Conservation (phyloP, 37 sponge, comb jelly and placozoan genomes). For the Spongia lamella region DNA sequence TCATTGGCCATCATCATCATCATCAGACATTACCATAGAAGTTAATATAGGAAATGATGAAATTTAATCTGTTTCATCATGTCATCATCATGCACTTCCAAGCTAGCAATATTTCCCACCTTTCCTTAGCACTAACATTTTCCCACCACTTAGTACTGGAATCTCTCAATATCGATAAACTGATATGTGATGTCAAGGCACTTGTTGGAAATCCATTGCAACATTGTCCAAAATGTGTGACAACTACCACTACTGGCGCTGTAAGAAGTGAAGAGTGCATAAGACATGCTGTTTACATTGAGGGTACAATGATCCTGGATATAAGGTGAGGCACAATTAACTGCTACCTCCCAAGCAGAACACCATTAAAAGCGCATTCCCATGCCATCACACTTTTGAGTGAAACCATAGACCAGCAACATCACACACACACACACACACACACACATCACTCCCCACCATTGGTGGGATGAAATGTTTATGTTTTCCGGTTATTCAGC, state of each 20-base stretch:
- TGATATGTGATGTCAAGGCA: slow-evolving; percentile 7
- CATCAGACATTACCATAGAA: too few relatives aligned
- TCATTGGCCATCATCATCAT: too few relatives aligned
- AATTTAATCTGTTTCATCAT: too few relatives aligned
- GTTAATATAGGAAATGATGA: too few relatives aligned
- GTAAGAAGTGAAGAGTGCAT: too few relatives aligned
- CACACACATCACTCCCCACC: background rate
- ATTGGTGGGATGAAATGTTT: background rate
- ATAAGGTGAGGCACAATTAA: slow-evolving; percentile 27
- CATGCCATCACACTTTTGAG: background rate
- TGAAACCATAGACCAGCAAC: background rate
- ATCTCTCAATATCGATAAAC: slow-evolving; percentile 15
- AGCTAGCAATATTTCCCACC: too few relatives aligned
- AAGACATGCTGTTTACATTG: slow-evolving; percentile 34
- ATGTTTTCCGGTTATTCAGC: background rate
- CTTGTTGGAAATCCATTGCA: background rate
- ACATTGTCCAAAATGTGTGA: slow-evolving; percentile 1
- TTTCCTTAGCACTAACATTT: too few relatives aligned
- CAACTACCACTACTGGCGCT: background rate
- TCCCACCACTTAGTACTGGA: slow-evolving; percentile 18
- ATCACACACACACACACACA: slow-evolving; percentile 13
- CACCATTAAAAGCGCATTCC: background rate
- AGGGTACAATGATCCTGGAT: slow-evolving; percentile 60
- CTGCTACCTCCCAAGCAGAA: too few relatives aligned
- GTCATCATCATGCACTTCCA: too few relatives aligned